Conservation (phyloP, 2,888 invertebrate species). For the Rotaria macrura region DNA sequence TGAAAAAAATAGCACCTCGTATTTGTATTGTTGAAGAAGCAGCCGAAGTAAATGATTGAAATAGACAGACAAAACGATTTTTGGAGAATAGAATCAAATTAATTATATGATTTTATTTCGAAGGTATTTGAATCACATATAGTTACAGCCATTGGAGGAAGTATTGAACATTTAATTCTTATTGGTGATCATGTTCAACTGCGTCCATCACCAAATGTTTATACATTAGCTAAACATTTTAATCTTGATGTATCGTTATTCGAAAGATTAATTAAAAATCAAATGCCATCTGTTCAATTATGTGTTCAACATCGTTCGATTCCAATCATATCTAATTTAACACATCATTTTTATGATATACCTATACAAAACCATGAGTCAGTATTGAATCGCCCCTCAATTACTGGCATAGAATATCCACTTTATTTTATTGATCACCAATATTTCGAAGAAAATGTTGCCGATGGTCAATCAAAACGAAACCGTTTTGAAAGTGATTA, state of each 20-base stretch:
- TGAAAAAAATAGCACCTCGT: conserved; percentile 35
- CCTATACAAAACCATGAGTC: conserved; percentile 22
- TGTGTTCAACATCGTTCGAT: conserved; percentile 67
- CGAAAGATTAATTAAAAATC: conserved; percentile 63
- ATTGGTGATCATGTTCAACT: conserved; percentile 69
- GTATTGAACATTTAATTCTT: conserved; percentile 38
- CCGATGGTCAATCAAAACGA: conserved; percentile 54
- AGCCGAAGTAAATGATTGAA: conserved; percentile 35
- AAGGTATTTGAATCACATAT: conserved; percentile 37
- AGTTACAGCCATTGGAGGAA: conserved; percentile 35
- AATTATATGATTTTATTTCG: not conserved
- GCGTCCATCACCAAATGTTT: conserved; percentile 61
- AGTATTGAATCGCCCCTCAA: conserved; percentile 25
- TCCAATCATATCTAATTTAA: conserved; percentile 57
- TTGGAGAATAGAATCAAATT: not conserved
- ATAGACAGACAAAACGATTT: not conserved
- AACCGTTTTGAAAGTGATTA: conserved; percentile 61
- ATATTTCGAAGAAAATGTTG: conserved; percentile 52
- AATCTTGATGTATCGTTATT: conserved; percentile 66
- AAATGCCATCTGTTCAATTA: conserved; percentile 55
- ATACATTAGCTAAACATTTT: conserved; percentile 57
- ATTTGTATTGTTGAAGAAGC: conserved; percentile 37
- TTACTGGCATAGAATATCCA: conserved; percentile 47
- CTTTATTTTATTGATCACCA: conserved; percentile 63
- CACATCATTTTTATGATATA: conserved; percentile 59